These are phyloP conservation scores for Diogma glabrata DNA, from an alignment of 2,888 invertebrate genomes.

Conservation along the genomic window DNA sequence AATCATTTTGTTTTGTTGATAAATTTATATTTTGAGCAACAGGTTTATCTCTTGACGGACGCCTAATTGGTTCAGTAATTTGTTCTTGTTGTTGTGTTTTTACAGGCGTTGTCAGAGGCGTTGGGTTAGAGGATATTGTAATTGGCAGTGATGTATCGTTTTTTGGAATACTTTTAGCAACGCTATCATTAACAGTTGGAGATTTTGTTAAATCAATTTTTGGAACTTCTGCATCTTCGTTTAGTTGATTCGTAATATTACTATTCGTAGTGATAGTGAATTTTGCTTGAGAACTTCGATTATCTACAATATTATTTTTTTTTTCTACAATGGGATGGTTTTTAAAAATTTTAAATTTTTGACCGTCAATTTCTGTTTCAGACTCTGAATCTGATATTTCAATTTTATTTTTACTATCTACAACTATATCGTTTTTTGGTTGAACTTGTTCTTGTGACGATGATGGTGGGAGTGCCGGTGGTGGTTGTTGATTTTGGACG, in stretches of 20 bases:
- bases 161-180: constrained; percentile 6
- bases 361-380: constrained; percentile 37
- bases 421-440: not conserved
- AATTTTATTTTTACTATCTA: constrained; percentile 24
- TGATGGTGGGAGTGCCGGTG: too few species aligned
- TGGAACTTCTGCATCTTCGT: constrained; percentile 5
- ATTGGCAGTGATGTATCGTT: constrained; percentile 3
- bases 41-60: not conserved
- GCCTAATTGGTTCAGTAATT: not conserved
- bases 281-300: constrained; percentile 14
- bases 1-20: too few species aligned
- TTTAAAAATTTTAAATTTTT: constrained; percentile 34
- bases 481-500: constrained; percentile 32
- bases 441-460: too few species aligned
- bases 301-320: constrained; percentile 26
- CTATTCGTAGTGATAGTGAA: not conserved
- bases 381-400: constrained; percentile 30
- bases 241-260: not conserved
- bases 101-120: not conserved
- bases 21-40: too few species aligned
- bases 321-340: constrained; percentile 30
- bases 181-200: not conserved
- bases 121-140: not conserved
- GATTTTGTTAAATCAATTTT: constrained; percentile 15
- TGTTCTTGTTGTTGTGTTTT: not conserved